phyloP scores from a whole-genome alignment of 2,888 invertebrate species.

The Mystacides longicornis region DNA sequence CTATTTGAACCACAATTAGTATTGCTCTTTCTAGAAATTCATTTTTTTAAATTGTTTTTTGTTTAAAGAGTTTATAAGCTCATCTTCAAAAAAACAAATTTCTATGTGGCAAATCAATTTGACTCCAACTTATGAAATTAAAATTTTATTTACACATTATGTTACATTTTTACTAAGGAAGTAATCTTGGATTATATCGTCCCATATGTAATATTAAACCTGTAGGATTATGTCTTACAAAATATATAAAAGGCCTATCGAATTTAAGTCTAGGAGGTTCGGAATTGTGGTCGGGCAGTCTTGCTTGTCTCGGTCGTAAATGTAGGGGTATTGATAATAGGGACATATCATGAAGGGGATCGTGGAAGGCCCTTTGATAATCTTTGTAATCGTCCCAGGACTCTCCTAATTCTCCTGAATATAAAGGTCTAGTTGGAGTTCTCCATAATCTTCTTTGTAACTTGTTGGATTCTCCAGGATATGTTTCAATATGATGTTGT shows the following conservation, averaged over 20 bases:
- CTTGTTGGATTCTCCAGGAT: slow-evolving; percentile 58
- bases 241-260: slow-evolving; percentile 82
- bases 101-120: slow-evolving; percentile 13
- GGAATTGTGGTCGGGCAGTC: slow-evolving; percentile 26
- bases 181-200: slow-evolving; percentile 74
- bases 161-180: slow-evolving; percentile 47
- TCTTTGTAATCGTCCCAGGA: slow-evolving; percentile 52
- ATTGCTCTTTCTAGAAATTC: slow-evolving; percentile 21
- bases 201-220: slow-evolving; percentile 85
- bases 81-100: slow-evolving; percentile 25
- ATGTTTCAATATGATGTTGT: slow-evolving; percentile 73
- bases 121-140: neutral
- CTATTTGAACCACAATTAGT: too few species aligned
- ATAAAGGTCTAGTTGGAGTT: slow-evolving; percentile 27
- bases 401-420: slow-evolving; percentile 28
- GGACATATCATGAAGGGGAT: slow-evolving; percentile 51
- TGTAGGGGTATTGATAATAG: slow-evolving; percentile 55
- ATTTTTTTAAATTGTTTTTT: slow-evolving; percentile 21
- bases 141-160: neutral
- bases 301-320: slow-evolving; percentile 52
- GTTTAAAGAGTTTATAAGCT: slow-evolving; percentile 12
- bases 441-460: slow-evolving; percentile 35
- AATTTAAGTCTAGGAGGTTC: slow-evolving; percentile 67
- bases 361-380: slow-evolving; percentile 61
- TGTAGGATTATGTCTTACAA: slow-evolving; percentile 86